Evolutionary conservation across 2,113 vertebrate genomes (phyloP), one percentile per base, ranked within the genome.

Genomic region (Calypte anna): DNA sequence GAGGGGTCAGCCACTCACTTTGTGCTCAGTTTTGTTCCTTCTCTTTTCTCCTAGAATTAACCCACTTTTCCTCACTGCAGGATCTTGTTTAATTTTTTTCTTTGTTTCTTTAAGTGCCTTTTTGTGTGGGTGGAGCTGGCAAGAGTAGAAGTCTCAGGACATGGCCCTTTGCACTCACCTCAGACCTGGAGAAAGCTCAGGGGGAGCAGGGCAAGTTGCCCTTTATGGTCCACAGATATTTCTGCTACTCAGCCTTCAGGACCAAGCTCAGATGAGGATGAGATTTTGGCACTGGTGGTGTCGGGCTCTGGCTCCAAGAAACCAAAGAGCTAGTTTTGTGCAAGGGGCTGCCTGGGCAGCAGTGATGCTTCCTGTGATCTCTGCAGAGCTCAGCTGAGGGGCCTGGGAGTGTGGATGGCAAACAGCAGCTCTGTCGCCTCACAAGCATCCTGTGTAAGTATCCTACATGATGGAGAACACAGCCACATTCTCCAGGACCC

Each of bases 81-180:
- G 50, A 10, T 81, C 64, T 4, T 66, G 74, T 55, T 67, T 66
- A 6, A 19, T 46, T 3, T 66, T 40, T n/a, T 78, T 11, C 10
- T 61, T 78, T 6, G 91, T 90, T 88, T 90, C 74, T 95, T 94
- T 93, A 94, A 95, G 92, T 97, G 93, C 93, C 91, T 95, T 94
- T 94, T 93, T 85, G 48, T 73, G 79, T 10, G 3, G 43, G 55
- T 82, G 77, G 50, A 94, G 78, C 78, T 92, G 90, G 61, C 46
- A 74, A 44, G 89, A 82, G 51, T 50, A 86, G 88, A 72, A 74
- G 36, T 67, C 68, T 90, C 80, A 82, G 82, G 48, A 54, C 62
- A 14, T 16, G 58, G 63, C 61, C 66, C 38, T 90, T 86, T 88
- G 95, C 80, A 30, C 73, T 92, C 89, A 62, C 53, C 54, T 68